Evolutionary conservation across 2,797 vertebrate species (phyloP), one percentile per base, ranked within the genome.

Genomic region (Bradypodion pumilum): DNA sequence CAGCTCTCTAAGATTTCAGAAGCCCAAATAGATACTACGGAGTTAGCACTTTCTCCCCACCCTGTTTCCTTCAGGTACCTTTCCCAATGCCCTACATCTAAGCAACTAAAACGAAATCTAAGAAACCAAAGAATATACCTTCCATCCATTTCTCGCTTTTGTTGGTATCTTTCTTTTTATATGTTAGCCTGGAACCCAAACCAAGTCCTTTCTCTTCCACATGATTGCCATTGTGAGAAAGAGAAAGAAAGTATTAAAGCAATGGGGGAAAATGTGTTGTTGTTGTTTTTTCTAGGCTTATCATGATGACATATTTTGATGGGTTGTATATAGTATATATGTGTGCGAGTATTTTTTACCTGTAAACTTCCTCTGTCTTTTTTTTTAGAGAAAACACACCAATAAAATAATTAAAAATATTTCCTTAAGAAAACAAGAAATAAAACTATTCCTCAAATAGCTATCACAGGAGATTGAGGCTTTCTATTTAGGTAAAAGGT

Each of bases 391-490:
- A 77, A 85, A 85, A 80, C 75, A 46, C 52, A 81, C 37, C 79
- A 81, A 81, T 85, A 81, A 85, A 79, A 75, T 46, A 85, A 85
- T 85, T 76, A 79, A 85, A 84, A 74, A 62, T 81, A 85, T 85
- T 85, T 85, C 84, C 65, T 81, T 65, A 70, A 27, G 69, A 79
- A 66, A 66, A 59, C 23, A 74, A 79, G 15, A 25, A 44, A 21
- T 35, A 49, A 46, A 42, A 52, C 44, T 69, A 52, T 62, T 68
- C 10, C 19, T 70, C 81, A 76, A 42, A 42, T 81, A 40, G 59
- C 6, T 29, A 13, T 16, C 37, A 40, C n/a, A 76, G 81, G 49
- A 68, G 29, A 46, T 7, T 16, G 12, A 23, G 9, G 35, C n/a
- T 19, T 23, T 59, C 40, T 13, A 25, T 35, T 19, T 10, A 25